phyloP scores from a whole-genome alignment of 2,888 invertebrate species.

The Dendrolimus pini region DNA sequence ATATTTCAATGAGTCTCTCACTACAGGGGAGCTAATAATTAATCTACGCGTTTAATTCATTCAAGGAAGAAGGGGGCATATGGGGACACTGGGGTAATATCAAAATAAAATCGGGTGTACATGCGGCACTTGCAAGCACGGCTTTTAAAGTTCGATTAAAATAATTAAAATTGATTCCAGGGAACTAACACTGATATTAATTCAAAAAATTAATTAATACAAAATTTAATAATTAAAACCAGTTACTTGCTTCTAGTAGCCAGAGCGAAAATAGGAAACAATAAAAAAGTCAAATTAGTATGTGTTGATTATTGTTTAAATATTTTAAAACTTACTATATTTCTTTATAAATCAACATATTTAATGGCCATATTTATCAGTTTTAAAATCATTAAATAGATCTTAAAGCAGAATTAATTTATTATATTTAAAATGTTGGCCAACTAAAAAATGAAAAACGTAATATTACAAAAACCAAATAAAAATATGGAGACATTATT shows the following conservation, averaged over 20 bases:
- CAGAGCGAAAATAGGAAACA: constrained; percentile 66
- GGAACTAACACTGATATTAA: constrained; percentile 54
- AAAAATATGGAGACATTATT: no score
- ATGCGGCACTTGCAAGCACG: constrained; percentile 61
- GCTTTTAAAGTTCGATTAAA: constrained; percentile 13
- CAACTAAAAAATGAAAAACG: no score
- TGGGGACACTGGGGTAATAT: constrained; percentile 9
- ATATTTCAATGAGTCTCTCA: constrained; percentile 68
- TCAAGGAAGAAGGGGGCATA: constrained; percentile 32
- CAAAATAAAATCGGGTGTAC: constrained; percentile 20
- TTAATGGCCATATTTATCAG: no score
- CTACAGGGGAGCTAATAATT: constrained; percentile 54
- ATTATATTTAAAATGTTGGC: no score
- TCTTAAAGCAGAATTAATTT: no score
- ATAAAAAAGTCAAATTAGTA: constrained; percentile 43
- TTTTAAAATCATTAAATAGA: no score
- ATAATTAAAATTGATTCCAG: constrained; percentile 13
- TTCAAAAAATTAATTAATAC: constrained; percentile 21
- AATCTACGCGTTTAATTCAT: constrained; percentile 53
- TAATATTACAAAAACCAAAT: no score
- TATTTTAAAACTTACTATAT: no score
- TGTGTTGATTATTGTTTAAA: constrained; percentile 2
- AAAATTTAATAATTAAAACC: constrained; percentile 34
- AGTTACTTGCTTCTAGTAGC: constrained; percentile 77
- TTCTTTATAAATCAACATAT: no score